phyloP scores from a whole-genome alignment of 2,888 invertebrate species.

The Tillus elongatus region DNA sequence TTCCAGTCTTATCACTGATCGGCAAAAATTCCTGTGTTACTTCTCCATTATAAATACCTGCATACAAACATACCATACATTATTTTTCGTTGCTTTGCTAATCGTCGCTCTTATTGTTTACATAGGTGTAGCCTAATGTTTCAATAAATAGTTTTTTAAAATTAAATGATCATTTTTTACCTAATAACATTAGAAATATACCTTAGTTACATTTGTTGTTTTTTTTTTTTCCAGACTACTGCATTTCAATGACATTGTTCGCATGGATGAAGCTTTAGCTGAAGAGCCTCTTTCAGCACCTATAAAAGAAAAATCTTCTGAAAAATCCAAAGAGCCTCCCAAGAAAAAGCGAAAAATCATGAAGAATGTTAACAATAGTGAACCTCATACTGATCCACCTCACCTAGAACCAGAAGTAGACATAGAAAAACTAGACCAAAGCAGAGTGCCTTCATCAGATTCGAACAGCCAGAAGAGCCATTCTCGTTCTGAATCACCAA shows the following conservation, averaged over 20 bases:
- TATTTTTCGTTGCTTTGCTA: no score
- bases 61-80: no score
- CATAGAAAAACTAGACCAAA: slow-evolving; percentile 23
- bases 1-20: no score
- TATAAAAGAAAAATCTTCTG: slow-evolving; percentile 30
- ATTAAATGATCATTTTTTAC: no score
- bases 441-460: slow-evolving; percentile 33
- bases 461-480: slow-evolving; percentile 24
- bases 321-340: slow-evolving; percentile 20
- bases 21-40: no score
- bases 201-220: no score
- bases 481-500: slow-evolving; percentile 36
- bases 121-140: no score
- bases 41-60: no score
- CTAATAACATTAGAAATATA: no score
- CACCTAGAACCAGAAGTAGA: slow-evolving; percentile 8
- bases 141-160: no score
- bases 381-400: slow-evolving; percentile 27
- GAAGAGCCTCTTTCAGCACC: slow-evolving; percentile 42
- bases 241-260: slow-evolving; percentile 63
- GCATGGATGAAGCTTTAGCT: slow-evolving; percentile 49
- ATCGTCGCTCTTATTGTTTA: no score
- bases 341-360: slow-evolving; percentile 31
- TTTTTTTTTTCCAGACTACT: slow-evolving; percentile 51
- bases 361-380: slow-evolving; percentile 43